Base-by-base conservation (phyloP, 2,888 invertebrate species). In the Gandaritis pyraliata region DNA sequence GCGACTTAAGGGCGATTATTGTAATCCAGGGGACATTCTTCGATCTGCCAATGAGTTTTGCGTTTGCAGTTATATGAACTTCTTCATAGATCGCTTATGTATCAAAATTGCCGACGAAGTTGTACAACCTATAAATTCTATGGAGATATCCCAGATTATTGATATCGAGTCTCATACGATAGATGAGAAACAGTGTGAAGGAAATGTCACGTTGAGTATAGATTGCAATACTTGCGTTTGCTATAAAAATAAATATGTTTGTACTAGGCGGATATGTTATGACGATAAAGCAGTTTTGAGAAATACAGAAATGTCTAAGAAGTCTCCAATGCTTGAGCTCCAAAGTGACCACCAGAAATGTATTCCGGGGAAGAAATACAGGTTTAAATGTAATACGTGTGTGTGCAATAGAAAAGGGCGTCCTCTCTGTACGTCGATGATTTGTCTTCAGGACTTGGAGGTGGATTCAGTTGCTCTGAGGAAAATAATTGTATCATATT, bases 211-310 rank as follows among this genome's bases (percentile, higher is more conserved):
- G 0, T 76, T 76, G 56, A 61, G 55, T 1, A 55, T 80, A 7
- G 82, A 87, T 63, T 86, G 87, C 33, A 82, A 81, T 33, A 58
- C 51, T 43, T 87, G 87, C 38, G 39, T 64, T 0, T 87, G 87
- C 50, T 48, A 57, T 16, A 38, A 65, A 2, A 46, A 64, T 0
- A 56, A 66, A 0, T 75, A 66, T 2, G 23, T 54, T 2, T 83
- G 82, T 45, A 12, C 48, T 0, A n/a, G 23, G 1, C 51, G 60
- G 1, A 2, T 2, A 10, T 64, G 64, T 12, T 23, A 0, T 11
- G 51, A 52, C 2, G 16, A 47, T n/a, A 52, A 38, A 43, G 30
- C 51, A 0, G 18, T 7, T 8, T 54, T 73, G 23, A 70, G 74
- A 56, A 18, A 29, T 1, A 52, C 5, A 13, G 8, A 10, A 6